Conservation (phyloP, 2,888 invertebrate species). For the Aspidiotus rigidus region DNA sequence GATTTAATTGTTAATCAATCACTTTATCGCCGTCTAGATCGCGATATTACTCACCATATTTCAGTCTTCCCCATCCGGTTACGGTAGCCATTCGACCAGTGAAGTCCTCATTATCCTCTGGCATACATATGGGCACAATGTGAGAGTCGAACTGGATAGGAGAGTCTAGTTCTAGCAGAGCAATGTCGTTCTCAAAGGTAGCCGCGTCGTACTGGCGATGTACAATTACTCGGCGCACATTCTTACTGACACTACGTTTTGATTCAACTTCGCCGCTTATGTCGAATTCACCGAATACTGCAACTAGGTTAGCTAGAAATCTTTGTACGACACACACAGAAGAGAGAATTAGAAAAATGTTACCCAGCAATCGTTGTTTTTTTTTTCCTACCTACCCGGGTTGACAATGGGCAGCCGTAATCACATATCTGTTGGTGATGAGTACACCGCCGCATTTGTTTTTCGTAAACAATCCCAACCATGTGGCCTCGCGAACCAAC, state of each 20-base stretch:
- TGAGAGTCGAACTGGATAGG: conserved; percentile 75
- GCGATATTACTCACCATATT: conserved; percentile 55
- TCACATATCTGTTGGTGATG: conserved; percentile 75
- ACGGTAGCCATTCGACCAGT: conserved; percentile 80
- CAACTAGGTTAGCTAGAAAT: conserved; percentile 79
- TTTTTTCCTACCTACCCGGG: conserved; percentile 58
- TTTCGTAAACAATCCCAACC: conserved; percentile 87
- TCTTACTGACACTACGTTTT: conserved; percentile 65
- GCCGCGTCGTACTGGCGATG: conserved; percentile 81
- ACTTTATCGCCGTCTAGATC: no score
- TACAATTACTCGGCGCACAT: conserved; percentile 77
- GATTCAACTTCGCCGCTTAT: conserved; percentile 75
- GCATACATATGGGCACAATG: conserved; percentile 88
- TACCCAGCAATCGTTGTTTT: background rate
- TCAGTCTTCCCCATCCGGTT: conserved; percentile 85
- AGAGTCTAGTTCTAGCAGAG: conserved; percentile 72
- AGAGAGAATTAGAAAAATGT: no score
- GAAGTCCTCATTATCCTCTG: conserved; percentile 63
- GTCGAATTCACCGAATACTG: conserved; percentile 84
- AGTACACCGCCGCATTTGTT: conserved; percentile 92
- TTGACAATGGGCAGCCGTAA: conserved; percentile 91
- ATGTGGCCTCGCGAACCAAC: conserved; percentile 80
- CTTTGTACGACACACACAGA: conserved; percentile 40
- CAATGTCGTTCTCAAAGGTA: conserved; percentile 86
- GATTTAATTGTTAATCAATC: no score